Base-by-base conservation (phyloP, 2,888 invertebrate genomes). In the Polymixis flavicincta region DNA sequence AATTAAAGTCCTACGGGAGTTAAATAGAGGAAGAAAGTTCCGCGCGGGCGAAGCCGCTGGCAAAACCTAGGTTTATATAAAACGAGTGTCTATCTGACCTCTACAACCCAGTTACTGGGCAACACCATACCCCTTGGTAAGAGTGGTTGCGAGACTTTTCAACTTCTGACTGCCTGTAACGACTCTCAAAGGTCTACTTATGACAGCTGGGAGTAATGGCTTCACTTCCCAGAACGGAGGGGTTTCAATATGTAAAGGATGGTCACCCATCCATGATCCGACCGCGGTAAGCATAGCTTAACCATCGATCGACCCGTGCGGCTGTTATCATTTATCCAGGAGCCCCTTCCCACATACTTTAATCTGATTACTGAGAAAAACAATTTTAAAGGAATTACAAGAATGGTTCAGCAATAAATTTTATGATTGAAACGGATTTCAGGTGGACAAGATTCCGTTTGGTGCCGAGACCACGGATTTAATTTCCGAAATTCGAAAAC, bases 361-460 rank as follows among this genome's bases (percentile, higher is more conserved):
- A 83, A 88, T 87, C 81, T 65, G 74, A 76, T 85, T 80, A 80
- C 74, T 66, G 59, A 66, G 50, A 69, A 65, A 74, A 83, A 78
- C 74, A 76, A 80, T 85, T 83, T 74, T 37, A 83, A 84, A 71
- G 75, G 76, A 80, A 88, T 85, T 82, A 87, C 74, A 80, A 76
- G 79, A 82, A 78, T 76, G 76, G 75, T 80, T 65, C 11, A 78
- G 74, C 80, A 75, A 85, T 88, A 89, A 89, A 76, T 82, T 90
- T 89, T 85, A 89, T 87, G 85, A 85, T 88, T 85, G 84, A 89
- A 88, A 79, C 80, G 71, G 76, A 82, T 82, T 85, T 88, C 92
- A 93, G 92, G 91, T 93, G 93, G 90, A 85, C 88, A 84, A 83
- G 81, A 90, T 90, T 87, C 83, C 81, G 76, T 87, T 89, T 89